Evolutionary conservation across 2,113 vertebrate genomes (phyloP).

Genomic region (Clupea harengus): DNA sequence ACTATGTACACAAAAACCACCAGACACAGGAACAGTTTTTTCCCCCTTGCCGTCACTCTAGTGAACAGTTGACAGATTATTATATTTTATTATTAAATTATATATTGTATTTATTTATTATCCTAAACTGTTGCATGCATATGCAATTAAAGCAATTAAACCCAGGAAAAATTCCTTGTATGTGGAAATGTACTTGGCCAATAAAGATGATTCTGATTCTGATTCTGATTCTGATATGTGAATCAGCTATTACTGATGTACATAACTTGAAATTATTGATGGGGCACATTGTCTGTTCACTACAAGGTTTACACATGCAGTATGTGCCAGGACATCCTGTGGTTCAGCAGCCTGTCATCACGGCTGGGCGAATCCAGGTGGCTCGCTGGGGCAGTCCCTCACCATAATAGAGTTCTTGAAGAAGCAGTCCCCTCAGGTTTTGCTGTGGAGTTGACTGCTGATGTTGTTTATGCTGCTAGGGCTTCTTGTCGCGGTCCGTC

Average conservation of each 20-base stretch:
- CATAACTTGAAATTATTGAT: background rate
- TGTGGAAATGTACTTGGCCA: too few species aligned
- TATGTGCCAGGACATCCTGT: background rate
- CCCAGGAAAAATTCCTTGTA: too few species aligned
- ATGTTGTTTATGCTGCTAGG: constrained; percentile 30
- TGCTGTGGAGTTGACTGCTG: constrained; percentile 25
- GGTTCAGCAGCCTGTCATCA: background rate
- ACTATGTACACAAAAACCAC: too few species aligned
- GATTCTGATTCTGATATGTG: too few species aligned
- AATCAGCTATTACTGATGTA: background rate
- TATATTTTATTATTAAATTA: too few species aligned
- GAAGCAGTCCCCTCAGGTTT: background rate
- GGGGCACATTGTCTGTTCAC: background rate
- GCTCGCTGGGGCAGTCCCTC: background rate
- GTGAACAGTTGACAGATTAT: too few species aligned
- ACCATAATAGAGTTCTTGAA: background rate
- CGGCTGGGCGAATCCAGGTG: background rate
- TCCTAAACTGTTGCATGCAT: too few species aligned
- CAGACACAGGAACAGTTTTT: too few species aligned
- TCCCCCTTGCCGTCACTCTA: too few species aligned
- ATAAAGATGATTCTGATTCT: too few species aligned
- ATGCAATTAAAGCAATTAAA: too few species aligned
- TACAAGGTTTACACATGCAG: background rate
- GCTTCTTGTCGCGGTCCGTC: constrained; percentile 27
- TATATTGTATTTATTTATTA: too few species aligned